phyloP scores from a whole-genome alignment of 2,113 vertebrate genomes.

The Crotalus tigris region DNA sequence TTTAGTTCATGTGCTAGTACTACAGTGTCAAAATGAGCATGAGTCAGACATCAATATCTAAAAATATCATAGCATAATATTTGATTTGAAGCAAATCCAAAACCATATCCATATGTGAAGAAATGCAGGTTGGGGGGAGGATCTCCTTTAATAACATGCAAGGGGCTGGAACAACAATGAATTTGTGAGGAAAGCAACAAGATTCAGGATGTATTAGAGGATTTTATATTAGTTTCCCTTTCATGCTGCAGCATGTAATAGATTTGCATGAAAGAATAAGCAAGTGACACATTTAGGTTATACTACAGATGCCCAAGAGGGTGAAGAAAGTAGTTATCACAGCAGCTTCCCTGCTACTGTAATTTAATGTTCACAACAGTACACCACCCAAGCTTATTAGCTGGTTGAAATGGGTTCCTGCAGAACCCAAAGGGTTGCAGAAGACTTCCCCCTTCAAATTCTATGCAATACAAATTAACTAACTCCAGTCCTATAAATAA shows the following conservation, averaged over 20 bases:
- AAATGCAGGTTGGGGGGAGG: not conserved
- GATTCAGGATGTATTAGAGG: not conserved
- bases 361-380: conserved; percentile 1
- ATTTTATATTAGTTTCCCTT: conserved; percentile 19
- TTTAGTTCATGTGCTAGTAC: not conserved
- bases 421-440: conserved; percentile 23
- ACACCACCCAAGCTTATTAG: conserved; percentile 33
- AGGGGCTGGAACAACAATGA: not conserved
- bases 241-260: conserved; percentile 33
- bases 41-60: not conserved
- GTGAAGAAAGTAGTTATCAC: conserved; percentile 9
- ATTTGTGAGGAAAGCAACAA: not conserved
- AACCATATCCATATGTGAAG: too few species aligned
- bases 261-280: conserved; percentile 39
- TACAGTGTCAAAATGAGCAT: not conserved
- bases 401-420: conserved; percentile 31
- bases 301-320: not conserved
- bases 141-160: not conserved
- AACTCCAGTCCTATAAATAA: conserved; percentile 38
- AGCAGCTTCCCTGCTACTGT: not conserved
- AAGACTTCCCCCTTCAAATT: not conserved
- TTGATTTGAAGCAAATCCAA: too few species aligned
- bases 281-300: conserved; percentile 44
- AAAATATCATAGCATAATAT: not conserved
- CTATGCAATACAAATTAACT: conserved; percentile 55